Conservation (phyloP, 2,113 vertebrate genomes). For the Gadus chalcogrammus region DNA sequence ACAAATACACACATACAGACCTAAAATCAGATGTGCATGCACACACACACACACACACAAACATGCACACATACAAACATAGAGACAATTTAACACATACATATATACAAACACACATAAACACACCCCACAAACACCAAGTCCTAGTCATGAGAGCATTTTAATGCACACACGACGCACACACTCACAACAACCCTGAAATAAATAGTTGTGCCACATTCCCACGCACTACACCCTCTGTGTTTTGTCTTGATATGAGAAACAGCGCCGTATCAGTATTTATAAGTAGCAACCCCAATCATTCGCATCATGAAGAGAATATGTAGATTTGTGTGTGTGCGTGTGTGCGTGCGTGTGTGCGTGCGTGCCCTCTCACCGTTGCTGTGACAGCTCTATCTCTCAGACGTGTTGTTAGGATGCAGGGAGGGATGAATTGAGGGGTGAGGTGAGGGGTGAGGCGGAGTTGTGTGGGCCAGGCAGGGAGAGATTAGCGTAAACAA, state of each 20-base stretch:
- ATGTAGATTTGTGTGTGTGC: constrained; percentile 16
- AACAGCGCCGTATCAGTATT: no score
- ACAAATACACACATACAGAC: constrained; percentile 27
- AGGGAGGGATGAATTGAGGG: background rate
- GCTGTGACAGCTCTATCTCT: constrained; percentile 47
- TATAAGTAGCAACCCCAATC: no score
- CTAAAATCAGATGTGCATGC: constrained; percentile 17
- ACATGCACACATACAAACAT: constrained; percentile 27
- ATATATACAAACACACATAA: constrained; percentile 1
- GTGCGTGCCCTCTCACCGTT: background rate
- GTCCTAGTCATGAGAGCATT: no score
- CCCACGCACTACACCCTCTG: no score
- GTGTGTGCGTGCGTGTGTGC: background rate
- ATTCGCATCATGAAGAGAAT: no score
- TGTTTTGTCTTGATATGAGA: no score
- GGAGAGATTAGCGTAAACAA: constrained; percentile 58
- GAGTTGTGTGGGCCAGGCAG: background rate
- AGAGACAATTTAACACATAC: constrained; percentile 3
- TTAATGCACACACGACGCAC: no score
- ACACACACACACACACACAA: constrained; percentile 22
- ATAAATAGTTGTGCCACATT: no score
- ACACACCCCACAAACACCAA: background rate
- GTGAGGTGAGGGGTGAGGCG: no score
- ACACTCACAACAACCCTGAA: no score
- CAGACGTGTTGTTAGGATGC: constrained; percentile 35